phyloP scores from a whole-genome alignment of 2,888 invertebrate species.

The Baccha elongata region DNA sequence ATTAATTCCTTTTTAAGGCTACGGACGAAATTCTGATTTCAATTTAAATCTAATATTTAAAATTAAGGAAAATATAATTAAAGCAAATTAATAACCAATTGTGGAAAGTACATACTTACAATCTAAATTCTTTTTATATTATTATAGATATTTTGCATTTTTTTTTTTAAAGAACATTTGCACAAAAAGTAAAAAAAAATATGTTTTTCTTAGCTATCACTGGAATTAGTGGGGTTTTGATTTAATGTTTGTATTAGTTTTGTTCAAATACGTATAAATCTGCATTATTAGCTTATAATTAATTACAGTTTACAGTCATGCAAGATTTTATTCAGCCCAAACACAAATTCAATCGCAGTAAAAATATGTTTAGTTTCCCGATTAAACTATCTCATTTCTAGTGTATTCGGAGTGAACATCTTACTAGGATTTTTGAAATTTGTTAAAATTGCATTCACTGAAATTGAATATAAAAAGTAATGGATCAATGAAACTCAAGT shows the following conservation, averaged over 20 bases:
- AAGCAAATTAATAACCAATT: conserved; percentile 61
- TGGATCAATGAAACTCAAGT: too few relatives aligned
- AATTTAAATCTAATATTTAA: conserved; percentile 45
- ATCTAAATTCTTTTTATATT: conserved; percentile 6
- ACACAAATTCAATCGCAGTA: too few relatives aligned
- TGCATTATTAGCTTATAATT: conserved; percentile 24
- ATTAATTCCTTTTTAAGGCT: conserved; percentile 72
- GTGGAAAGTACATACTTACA: conserved; percentile 30
- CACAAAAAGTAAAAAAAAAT: conserved; percentile 37
- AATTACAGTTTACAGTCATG: conserved; percentile 45
- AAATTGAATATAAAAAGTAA: too few relatives aligned
- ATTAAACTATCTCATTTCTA: too few relatives aligned
- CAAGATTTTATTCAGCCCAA: conserved; percentile 27
- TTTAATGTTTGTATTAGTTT: conserved; percentile 9
- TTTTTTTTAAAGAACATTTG: conserved; percentile 22
- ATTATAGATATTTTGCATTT: conserved; percentile 10
- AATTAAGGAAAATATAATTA: conserved; percentile 56
- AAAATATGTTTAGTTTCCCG: too few relatives aligned
- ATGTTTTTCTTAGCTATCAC: conserved; percentile 52
- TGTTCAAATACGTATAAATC: conserved; percentile 34
- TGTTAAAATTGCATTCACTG: too few relatives aligned
- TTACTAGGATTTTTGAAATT: too few relatives aligned
- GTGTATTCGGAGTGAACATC: too few relatives aligned
- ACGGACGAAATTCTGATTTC: conserved; percentile 72
- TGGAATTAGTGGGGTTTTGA: conserved; percentile 54